Evolutionary conservation across 64 coral and sea anemone genomes (phyloP), one percentile per base, ranked within the genome.

Genomic region (Stichodactyla helianthus): DNA sequence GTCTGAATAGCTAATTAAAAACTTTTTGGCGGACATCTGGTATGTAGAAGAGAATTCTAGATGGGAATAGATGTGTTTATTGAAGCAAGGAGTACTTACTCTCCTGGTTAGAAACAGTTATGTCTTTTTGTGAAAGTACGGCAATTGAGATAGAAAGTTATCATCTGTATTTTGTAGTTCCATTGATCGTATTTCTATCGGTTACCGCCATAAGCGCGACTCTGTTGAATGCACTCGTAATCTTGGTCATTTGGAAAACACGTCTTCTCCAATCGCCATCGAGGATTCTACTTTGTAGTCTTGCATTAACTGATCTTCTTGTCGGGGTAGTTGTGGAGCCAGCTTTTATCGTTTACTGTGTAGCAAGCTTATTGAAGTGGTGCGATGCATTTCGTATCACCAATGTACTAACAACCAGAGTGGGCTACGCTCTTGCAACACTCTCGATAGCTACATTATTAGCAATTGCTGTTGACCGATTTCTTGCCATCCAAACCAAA

Each of bases 391-490:
- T 12, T 16, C 56, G 56, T 16, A 10, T 12, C 56, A 59, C 56
- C 15, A 59, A 59, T 16, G 15, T 59, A 59, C 10, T 59, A 59
- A 59, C 56, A 59, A 23, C 27, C 0, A 74, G 68, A 31, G 25
- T 74, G 10, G 68, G 68, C 1, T 74, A 27, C 12, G 10, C 26
- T 31, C 68, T 74, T 26, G 27, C 1, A 27, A 23, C 68, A 27
- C 2, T 74, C 1, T 74, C 68, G 5, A 74, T 74, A 23, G 17
- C 68, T 2, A 28, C 68, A 4, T 74, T 74, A 11, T n/a, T 23
- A 27, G 68, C 68, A 9, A 74, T 74, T 74, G 68, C 68, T 74
- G 22, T 74, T 23, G 68, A 74, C 68, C 68, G 68, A 13, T 74
- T 74, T 74, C 23, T 74, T n/a, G 68, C 68, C 10, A 74, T 74